phyloP scores from a whole-genome alignment of 2,888 invertebrate genomes.

The Drosophila neonasuta region DNA sequence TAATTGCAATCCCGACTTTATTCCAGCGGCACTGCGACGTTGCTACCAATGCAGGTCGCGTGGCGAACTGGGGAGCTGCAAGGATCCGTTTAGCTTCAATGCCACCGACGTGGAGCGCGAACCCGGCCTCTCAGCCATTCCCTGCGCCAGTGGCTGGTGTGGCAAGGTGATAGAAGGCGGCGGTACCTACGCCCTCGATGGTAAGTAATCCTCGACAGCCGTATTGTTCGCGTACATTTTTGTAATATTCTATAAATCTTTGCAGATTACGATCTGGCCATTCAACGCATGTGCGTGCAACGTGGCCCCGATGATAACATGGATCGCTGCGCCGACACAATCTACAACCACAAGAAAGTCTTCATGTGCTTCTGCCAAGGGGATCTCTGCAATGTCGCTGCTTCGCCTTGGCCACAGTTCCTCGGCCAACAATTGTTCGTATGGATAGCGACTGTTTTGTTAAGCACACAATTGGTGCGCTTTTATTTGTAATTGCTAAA shows the following conservation, averaged over 20 bases:
- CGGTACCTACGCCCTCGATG: slow-evolving; percentile 89
- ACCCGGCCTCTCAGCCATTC: slow-evolving; percentile 88
- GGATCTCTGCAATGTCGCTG: slow-evolving; percentile 89
- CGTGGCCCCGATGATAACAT: slow-evolving; percentile 94
- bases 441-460: background rate
- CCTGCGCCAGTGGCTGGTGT: slow-evolving; percentile 94
- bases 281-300: slow-evolving; percentile 93
- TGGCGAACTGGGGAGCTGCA: slow-evolving; percentile 93
- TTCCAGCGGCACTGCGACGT: slow-evolving; percentile 86
- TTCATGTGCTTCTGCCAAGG: slow-evolving; percentile 96
- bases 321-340: slow-evolving; percentile 93
- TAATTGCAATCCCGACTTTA: background rate
- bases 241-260: background rate
- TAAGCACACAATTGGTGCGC: background rate
- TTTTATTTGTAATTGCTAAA: background rate
- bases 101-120: slow-evolving; percentile 88
- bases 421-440: slow-evolving; percentile 1
- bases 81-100: slow-evolving; percentile 92
- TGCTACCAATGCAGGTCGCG: slow-evolving; percentile 93
- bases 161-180: slow-evolving; percentile 93
- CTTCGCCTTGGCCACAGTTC: background rate
- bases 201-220: slow-evolving; percentile 82
- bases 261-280: slow-evolving; percentile 92
- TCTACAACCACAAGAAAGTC: slow-evolving; percentile 91
- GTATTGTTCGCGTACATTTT: no score